Conservation (phyloP, 1,140 invertebrate species). For the Drosophila suzukii region DNA sequence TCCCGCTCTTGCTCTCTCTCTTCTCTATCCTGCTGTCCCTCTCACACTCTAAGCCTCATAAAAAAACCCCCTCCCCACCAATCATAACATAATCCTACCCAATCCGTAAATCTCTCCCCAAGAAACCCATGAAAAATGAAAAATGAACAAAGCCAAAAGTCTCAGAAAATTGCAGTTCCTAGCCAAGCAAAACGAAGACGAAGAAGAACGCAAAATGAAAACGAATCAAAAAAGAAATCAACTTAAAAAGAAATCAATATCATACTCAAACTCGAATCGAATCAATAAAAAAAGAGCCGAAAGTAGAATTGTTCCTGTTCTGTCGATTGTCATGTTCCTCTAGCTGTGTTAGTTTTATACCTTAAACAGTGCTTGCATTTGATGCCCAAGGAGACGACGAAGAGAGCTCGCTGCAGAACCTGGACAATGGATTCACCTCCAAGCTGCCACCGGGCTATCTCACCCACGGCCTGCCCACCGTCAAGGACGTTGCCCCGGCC, state of each 20-base stretch:
- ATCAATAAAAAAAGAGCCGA: slow-evolving; percentile 24
- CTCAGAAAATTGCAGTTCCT: slow-evolving; percentile 47
- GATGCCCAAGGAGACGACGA: slow-evolving; percentile 98
- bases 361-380: slow-evolving; percentile 99
- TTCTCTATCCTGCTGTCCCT: slow-evolving; percentile 5
- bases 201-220: slow-evolving; percentile 29
- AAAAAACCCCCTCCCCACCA: background rate
- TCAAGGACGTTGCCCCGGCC: slow-evolving; percentile 97
- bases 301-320: slow-evolving; percentile 85
- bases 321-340: slow-evolving; percentile 85
- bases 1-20: slow-evolving; percentile 1
- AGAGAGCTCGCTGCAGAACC: slow-evolving; percentile 91
- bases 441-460: slow-evolving; percentile 96
- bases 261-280: background rate
- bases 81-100: slow-evolving; percentile 9
- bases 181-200: slow-evolving; percentile 25
- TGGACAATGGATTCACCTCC: slow-evolving; percentile 90
- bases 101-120: slow-evolving; percentile 17
- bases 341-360: slow-evolving; percentile 90
- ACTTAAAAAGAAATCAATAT: slow-evolving; percentile 4
- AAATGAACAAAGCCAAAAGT: slow-evolving; percentile 37
- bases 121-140: slow-evolving; percentile 2
- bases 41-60: slow-evolving; percentile 4
- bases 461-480: slow-evolving; percentile 96
- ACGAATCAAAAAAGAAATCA: slow-evolving; percentile 3